phyloP scores from a whole-genome alignment of 2,888 invertebrate species.

The Sturmia bella region DNA sequence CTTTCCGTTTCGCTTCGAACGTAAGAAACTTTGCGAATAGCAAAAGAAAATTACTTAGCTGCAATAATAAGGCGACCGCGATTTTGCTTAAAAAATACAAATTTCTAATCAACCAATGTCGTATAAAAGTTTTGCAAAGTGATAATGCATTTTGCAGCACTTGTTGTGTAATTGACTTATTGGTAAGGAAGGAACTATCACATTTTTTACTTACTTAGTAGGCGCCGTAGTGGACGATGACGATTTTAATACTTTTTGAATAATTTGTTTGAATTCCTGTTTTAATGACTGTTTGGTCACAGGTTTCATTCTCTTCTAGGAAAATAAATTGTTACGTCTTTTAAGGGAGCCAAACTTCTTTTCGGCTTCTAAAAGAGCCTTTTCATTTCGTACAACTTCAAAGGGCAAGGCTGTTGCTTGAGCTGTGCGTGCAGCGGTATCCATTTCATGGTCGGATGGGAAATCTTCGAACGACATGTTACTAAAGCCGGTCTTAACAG shows the following conservation, averaged over 20 bases:
- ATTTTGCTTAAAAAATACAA: too few species aligned
- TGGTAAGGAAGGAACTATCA: conserved; percentile 35
- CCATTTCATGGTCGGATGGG: conserved; percentile 85
- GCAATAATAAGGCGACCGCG: too few species aligned
- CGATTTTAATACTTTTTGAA: conserved; percentile 72
- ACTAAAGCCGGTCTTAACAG: conserved; percentile 85
- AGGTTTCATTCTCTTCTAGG: conserved; percentile 79
- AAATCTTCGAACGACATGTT: conserved; percentile 90
- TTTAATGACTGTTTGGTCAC: conserved; percentile 74
- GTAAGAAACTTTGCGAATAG: too few species aligned
- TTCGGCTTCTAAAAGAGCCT: conserved; percentile 82
- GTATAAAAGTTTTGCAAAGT: not conserved
- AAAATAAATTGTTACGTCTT: conserved; percentile 83
- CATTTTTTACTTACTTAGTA: conserved; percentile 38
- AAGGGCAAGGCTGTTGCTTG: conserved; percentile 83
- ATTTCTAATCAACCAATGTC: not conserved
- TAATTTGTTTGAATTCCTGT: conserved; percentile 74
- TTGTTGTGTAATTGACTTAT: conserved; percentile 44
- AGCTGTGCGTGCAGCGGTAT: conserved; percentile 74
- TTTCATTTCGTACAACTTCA: conserved; percentile 85
- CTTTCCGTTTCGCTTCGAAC: too few species aligned
- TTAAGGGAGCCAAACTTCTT: conserved; percentile 83
- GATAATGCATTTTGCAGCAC: conserved; percentile 37
- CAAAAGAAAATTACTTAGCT: too few species aligned
- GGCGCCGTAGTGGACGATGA: conserved; percentile 38